Evolutionary conservation across 1,140 invertebrate genomes (phyloP), one percentile per base, ranked within the genome.

Genomic region (Tachypleus tridentatus): DNA sequence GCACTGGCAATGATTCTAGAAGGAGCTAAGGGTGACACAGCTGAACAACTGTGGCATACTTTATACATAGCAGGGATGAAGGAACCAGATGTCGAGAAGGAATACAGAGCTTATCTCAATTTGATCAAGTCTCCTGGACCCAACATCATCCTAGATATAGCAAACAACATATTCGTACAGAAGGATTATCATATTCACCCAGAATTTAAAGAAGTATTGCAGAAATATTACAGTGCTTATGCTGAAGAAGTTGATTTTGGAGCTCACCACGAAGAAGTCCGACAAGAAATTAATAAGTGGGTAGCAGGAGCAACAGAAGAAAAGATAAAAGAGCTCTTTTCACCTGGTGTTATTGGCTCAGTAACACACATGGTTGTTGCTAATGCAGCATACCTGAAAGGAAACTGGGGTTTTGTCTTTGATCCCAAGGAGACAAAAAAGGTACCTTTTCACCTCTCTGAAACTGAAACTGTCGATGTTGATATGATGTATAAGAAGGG

Each of bases 1-100:
- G 72, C 70, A 3, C 58, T 74, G n/a, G 64, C 66, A 5, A 71
- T 75, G 72, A 61, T 67, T 1, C 67, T 59, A 29, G 59, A 65
- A 9, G 74, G 74, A 11, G 68, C 74, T 3, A 64, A 54, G 7
- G 53, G 53, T 8, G 53, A 7, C 53, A 8, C 53, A n/a, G n/a
- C 7, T 8, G n/a, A 7, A 8, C 53, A 54, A 54, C 7, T 54
- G 53, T n/a, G 7, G 7, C 7, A n/a, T 54, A 54, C 53, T n/a
- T n/a, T 54, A n/a, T 8, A 54, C 53, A 54, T 54, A n/a, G 53
- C 53, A 8, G 53, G 29, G 29, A 29, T 29, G 29, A 29, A 29
- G 29, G 29, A 29, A 29, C 29, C 29, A 29, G 29, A 29, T 29
- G 2, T 29, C 2, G 29, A 29, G 29, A 29, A 29, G 29, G 29